These are phyloP conservation scores for Leptinotarsa lineolata DNA, from an alignment of 1,140 invertebrate species.

Conservation along the genomic window DNA sequence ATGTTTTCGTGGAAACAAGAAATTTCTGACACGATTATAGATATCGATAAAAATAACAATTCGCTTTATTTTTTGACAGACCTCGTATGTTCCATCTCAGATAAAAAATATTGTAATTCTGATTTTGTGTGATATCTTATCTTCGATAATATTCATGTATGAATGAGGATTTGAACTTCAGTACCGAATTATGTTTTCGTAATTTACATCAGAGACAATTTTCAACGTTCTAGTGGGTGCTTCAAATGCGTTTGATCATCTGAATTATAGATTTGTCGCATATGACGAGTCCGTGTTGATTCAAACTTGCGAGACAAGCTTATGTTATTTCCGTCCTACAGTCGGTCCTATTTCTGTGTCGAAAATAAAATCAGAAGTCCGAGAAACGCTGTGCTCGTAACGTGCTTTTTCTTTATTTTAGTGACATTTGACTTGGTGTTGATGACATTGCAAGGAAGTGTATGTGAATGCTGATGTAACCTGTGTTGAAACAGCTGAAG, in stretches of 20 bases:
- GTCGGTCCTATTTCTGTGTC: conserved; percentile 42
- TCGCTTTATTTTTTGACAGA: too few species aligned
- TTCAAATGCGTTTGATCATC: conserved; percentile 31
- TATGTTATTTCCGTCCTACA: conserved; percentile 42
- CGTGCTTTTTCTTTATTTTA: conserved; percentile 22
- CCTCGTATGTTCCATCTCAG: too few species aligned
- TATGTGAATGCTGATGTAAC: not conserved
- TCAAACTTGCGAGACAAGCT: conserved; percentile 36
- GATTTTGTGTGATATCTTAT: too few species aligned
- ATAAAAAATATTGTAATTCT: too few species aligned
- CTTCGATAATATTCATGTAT: too few species aligned
- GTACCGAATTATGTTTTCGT: too few species aligned
- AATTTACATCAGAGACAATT: not conserved
- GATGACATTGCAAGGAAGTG: not conserved
- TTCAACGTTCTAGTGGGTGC: not conserved
- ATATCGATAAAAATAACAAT: too few species aligned
- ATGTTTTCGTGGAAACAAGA: too few species aligned
- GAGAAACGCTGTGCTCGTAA: conserved; percentile 3
- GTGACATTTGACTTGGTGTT: conserved; percentile 4
- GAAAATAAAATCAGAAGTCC: conserved; percentile 42
- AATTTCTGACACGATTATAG: too few species aligned
- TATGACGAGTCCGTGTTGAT: conserved; percentile 21
- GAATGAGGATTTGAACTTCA: too few species aligned
- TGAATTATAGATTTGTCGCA: conserved; percentile 30
- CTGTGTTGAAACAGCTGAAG: not conserved